Evolutionary conservation across 2,888 invertebrate species (phyloP).

Genomic region (Watsonalla cultraria): DNA sequence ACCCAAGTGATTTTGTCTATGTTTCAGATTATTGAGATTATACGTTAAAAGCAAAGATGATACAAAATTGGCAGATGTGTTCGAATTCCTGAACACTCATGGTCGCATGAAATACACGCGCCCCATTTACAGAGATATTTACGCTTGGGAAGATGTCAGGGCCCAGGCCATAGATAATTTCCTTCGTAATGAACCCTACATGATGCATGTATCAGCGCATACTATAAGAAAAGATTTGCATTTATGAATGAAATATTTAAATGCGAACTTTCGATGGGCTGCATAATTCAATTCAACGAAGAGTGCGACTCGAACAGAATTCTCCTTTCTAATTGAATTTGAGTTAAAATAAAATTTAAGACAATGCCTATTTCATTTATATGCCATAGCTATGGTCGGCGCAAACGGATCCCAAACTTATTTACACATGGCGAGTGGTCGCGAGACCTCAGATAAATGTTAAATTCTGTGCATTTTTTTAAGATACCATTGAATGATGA

Average conservation of each 20-base stretch:
- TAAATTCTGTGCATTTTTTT: too few species aligned
- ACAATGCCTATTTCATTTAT: too few species aligned
- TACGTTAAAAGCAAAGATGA: slow-evolving; percentile 84
- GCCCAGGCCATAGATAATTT: slow-evolving; percentile 85
- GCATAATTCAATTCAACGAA: too few species aligned
- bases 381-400: too few species aligned
- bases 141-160: slow-evolving; percentile 86
- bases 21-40: slow-evolving; percentile 87
- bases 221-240: slow-evolving; percentile 87
- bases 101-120: slow-evolving; percentile 96
- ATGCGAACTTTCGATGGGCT: too few species aligned
- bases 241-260: slow-evolving; percentile 28
- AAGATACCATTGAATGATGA: too few species aligned
- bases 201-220: slow-evolving; percentile 91
- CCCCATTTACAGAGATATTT: slow-evolving; percentile 92
- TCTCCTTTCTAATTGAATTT: too few species aligned
- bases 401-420: too few species aligned
- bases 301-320: too few species aligned
- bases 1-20: background rate
- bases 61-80: slow-evolving; percentile 56
- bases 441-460: too few species aligned
- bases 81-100: slow-evolving; percentile 88
- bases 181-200: slow-evolving; percentile 81
- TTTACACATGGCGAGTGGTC: too few species aligned
- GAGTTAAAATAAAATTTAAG: too few species aligned